Percentiles rank a stretch among this genome's conserved stretches.
These are phyloP conservation scores for Andricus grossulariae DNA, from an alignment of 1,140 invertebrate species.

Conservation along the genomic window DNA sequence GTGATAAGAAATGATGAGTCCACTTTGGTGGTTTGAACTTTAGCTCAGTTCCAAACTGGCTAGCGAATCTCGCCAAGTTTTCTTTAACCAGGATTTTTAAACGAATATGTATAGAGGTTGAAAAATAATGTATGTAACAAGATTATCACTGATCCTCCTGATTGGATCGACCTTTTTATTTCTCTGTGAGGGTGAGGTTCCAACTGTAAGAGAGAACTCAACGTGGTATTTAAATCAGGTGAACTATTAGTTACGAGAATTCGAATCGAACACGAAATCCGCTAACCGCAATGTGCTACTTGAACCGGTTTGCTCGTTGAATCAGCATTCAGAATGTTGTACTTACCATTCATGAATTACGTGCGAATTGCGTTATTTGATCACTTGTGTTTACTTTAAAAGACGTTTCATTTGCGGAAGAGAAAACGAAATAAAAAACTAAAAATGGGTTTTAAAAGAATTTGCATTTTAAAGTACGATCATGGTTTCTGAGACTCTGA, in stretches of 20 bases:
- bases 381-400: neutral
- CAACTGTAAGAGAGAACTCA: conserved; percentile 40
- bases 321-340: neutral
- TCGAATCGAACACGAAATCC: conserved; percentile 6
- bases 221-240: conserved; percentile 44
- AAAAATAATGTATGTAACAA: conserved; percentile 33
- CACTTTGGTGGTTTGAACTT: too few species aligned
- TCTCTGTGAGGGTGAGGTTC: conserved; percentile 11
- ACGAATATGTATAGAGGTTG: neutral
- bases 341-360: neutral
- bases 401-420: neutral
- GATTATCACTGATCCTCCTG: conserved; percentile 32
- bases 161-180: conserved; percentile 44
- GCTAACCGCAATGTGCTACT: conserved; percentile 5
- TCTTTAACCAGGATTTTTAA: too few species aligned
- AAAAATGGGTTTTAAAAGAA: neutral
- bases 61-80: too few species aligned
- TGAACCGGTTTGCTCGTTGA: conserved; percentile 1
- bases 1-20: too few species aligned
- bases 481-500: too few species aligned
- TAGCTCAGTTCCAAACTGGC: too few species aligned
- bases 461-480: neutral
- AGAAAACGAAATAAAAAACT: neutral
- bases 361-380: conserved; percentile 12
- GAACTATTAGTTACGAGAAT: conserved; percentile 16